Base-by-base conservation (phyloP, 2,888 invertebrate genomes). In the Thymelicus acteon region DNA sequence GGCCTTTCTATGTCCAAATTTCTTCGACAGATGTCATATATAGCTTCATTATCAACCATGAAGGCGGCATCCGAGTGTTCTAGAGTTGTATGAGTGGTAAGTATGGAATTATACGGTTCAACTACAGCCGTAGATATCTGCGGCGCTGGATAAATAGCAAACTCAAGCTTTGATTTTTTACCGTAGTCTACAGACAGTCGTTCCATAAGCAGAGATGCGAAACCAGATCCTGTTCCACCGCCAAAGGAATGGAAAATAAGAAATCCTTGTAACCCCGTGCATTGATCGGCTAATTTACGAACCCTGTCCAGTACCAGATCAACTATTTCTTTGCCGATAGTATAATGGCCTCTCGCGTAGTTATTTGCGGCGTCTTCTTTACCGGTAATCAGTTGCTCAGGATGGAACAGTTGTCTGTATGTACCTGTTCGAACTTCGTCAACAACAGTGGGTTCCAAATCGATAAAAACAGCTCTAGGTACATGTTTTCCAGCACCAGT, bases 331-430 rank as follows among this genome's bases (percentile, higher is more conserved):
- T 97, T 97, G 79, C 98, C 99, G 84, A 99, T 97, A 66, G 98
- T 99, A 94, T 99, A 99, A 90, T 99, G 99, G 67, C 99, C 99
- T 81, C 99, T 96, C 47, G 99, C 99, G 83, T 99, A 99, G 91
- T 99, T 99, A 90, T 99, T 99, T 72, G 99, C 99, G 10, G 99
- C 98, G 85, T 98, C 98, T 90, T 98, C 98, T 88, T 99, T 99
- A 72, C 98, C 98, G 10, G 98, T 98, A 84, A 98, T 98, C 77
- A 98, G 94, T 88, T 99, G 98, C 87, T 99, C 98, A 0, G 98
- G 99, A 85, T 99, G 99, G 95, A 99, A 99, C 77, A 99, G 95
- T 86, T 98, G 98, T 60, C 98, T 95, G 93, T 99, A 99, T n/a
- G 98, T 97, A 75, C 98, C 98, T 62, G 98, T 98, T 79, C 98